Evolutionary conservation across 2,113 vertebrate species (phyloP).

Genomic region (Mystacornis crossleyi): DNA sequence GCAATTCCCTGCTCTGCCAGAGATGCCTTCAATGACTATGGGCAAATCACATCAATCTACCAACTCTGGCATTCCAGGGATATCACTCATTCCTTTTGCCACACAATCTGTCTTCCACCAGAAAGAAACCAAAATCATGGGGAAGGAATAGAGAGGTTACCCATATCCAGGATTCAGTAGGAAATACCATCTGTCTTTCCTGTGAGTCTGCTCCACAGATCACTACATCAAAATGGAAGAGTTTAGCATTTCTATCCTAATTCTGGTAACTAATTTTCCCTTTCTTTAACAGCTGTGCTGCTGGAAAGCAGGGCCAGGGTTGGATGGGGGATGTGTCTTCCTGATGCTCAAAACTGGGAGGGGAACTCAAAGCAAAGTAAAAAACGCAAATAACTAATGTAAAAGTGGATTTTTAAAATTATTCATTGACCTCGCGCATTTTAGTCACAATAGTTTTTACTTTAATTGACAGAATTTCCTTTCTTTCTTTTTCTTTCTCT

Average conservation of each 20-base stretch:
- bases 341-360: neutral
- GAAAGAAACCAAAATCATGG: neutral
- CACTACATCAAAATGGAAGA: neutral
- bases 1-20: neutral
- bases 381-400: neutral
- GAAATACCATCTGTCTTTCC: neutral
- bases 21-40: neutral
- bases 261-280: neutral
- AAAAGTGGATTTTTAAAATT: neutral
- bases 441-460: neutral
- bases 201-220: neutral
- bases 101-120: neutral
- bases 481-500: neutral
- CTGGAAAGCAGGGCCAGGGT: neutral
- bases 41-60: neutral
- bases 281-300: neutral
- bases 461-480: neutral
- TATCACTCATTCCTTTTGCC: neutral
- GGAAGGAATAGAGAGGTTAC: neutral
- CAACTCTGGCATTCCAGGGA: rapidly evolving
- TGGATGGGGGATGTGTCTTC: neutral
- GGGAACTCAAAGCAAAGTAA: neutral
- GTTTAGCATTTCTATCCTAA: neutral
- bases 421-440: neutral
- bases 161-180: neutral